Percentiles rank a stretch among this genome's conserved stretches.
Evolutionary conservation across 2,113 vertebrate genomes (phyloP).

Genomic region (Brevimyrus niger): DNA sequence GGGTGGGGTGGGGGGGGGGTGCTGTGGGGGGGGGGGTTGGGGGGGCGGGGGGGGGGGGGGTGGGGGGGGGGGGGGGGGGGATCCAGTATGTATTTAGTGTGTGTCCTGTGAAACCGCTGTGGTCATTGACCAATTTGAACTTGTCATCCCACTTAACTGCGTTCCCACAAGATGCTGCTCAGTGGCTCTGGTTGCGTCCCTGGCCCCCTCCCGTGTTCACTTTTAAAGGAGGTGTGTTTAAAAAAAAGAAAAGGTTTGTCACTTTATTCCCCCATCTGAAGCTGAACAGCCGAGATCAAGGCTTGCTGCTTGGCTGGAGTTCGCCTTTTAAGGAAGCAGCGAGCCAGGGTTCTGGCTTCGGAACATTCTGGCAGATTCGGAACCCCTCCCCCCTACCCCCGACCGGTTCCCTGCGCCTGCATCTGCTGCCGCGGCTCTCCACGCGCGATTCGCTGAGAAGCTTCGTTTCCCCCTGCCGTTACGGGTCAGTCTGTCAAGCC

Average conservation of each 20-base stretch:
- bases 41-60: too few species aligned
- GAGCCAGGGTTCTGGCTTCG: background rate
- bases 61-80: background rate
- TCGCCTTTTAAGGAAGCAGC: conserved; percentile 3
- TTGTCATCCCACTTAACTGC: background rate
- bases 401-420: background rate
- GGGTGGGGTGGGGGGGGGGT: too few species aligned
- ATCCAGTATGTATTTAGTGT: background rate
- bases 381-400: background rate
- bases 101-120: background rate
- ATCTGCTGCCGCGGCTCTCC: background rate
- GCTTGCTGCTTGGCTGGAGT: background rate
- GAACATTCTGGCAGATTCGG: background rate
- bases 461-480: background rate
- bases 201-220: background rate
- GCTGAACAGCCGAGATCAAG: background rate
- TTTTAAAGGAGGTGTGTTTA: background rate
- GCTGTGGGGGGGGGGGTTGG: too few species aligned
- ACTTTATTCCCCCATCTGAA: background rate
- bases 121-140: background rate
- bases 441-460: background rate
- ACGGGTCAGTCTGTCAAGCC: background rate
- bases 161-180: background rate
- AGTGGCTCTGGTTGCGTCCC: background rate
- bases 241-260: background rate